phyloP scores from a whole-genome alignment of 2,888 invertebrate genomes.

The Tetrapedia diversipes region DNA sequence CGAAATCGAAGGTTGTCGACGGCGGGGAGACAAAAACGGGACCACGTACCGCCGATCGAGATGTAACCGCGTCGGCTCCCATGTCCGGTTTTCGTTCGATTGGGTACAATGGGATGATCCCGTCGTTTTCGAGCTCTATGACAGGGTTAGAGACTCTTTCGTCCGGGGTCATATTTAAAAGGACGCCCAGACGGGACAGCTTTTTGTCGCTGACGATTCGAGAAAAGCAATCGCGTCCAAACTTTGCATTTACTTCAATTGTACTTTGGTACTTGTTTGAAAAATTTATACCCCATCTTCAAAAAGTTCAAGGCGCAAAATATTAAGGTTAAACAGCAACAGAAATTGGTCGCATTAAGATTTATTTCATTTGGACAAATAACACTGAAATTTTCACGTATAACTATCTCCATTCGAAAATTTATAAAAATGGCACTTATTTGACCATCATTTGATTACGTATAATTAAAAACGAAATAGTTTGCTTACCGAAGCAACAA shows the following conservation, averaged over 20 bases:
- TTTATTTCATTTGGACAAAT: too few species aligned
- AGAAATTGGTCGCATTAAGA: too few species aligned
- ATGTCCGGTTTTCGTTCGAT: background rate
- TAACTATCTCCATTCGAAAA: too few species aligned
- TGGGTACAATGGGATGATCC: background rate
- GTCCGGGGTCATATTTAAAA: constrained; percentile 4
- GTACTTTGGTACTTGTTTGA: background rate
- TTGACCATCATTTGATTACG: too few species aligned
- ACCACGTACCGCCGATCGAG: constrained; percentile 13
- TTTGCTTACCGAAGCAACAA: too few species aligned
- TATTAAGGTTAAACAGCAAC: too few species aligned
- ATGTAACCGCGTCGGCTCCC: background rate
- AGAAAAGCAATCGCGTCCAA: background rate
- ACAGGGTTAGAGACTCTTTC: background rate
- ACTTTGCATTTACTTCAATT: background rate
- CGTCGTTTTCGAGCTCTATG: background rate
- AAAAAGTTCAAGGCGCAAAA: too few species aligned
- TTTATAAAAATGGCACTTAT: too few species aligned
- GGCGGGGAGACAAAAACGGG: constrained; percentile 5
- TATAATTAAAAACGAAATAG: too few species aligned
- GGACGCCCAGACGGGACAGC: background rate
- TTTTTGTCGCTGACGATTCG: background rate
- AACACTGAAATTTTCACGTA: too few species aligned
- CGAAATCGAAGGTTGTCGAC: constrained; percentile 48
- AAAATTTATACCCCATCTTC: too few species aligned